phyloP scores from a whole-genome alignment of 1,140 invertebrate species.

The Mamestra configurata region DNA sequence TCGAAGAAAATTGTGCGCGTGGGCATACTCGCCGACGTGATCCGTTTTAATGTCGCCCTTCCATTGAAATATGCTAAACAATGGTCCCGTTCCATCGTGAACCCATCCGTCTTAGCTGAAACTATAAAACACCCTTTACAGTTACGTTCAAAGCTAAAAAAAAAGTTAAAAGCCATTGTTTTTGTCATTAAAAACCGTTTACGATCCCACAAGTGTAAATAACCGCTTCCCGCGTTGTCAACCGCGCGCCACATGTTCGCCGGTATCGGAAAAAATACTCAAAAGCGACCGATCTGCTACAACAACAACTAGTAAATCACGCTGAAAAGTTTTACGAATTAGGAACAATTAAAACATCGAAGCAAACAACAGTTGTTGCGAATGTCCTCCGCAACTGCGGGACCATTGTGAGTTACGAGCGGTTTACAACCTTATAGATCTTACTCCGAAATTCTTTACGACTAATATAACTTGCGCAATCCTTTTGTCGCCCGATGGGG shows the following conservation, averaged over 20 bases:
- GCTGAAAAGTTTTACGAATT: slow-evolving; percentile 84
- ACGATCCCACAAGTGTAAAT: slow-evolving; percentile 72
- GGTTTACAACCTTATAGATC: slow-evolving; percentile 85
- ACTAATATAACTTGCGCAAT: slow-evolving; percentile 87
- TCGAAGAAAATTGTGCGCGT: slow-evolving; percentile 77
- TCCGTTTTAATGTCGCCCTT: slow-evolving; percentile 69
- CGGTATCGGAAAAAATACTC: slow-evolving; percentile 62
- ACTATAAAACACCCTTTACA: slow-evolving; percentile 40
- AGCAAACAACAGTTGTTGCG: slow-evolving; percentile 87
- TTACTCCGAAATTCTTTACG: slow-evolving; percentile 86
- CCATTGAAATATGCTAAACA: slow-evolving; percentile 68
- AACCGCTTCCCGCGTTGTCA: slow-evolving; percentile 64
- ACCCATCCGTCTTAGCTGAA: slow-evolving; percentile 17
- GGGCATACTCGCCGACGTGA: slow-evolving; percentile 65
- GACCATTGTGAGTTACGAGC: slow-evolving; percentile 83
- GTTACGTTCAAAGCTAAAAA: slow-evolving; percentile 21
- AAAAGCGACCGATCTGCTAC: slow-evolving; percentile 67
- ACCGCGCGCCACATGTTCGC: slow-evolving; percentile 68
- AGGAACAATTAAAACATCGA: slow-evolving; percentile 87
- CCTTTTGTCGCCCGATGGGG: slow-evolving; percentile 77
- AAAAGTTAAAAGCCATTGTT: slow-evolving; percentile 58
- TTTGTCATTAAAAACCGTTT: slow-evolving; percentile 66
- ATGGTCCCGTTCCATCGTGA: slow-evolving; percentile 39
- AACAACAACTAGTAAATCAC: slow-evolving; percentile 83
- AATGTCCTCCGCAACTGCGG: slow-evolving; percentile 85